A percentile compares a stretch with the other conserved stretches of the same genome.
phyloP scores from a whole-genome alignment of 2,797 vertebrate genomes.

The Serranus cabrilla region DNA sequence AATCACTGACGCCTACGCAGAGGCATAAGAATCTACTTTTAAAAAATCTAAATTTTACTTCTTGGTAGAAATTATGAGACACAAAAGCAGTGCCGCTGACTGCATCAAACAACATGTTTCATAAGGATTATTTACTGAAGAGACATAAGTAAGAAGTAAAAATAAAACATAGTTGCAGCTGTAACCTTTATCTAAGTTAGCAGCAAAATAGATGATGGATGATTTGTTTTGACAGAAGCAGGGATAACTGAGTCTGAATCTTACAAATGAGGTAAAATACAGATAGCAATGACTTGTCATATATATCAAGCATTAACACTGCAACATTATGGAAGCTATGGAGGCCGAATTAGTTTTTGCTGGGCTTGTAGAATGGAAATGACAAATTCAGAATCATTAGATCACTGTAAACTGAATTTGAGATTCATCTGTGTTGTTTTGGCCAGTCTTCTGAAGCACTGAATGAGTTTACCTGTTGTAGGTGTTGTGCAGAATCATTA shows the following conservation, averaged over 20 bases:
- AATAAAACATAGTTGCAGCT: not conserved
- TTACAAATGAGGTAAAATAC: conserved; percentile 1
- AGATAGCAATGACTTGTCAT: not conserved
- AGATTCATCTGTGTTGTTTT: not conserved
- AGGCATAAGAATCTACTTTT: too few species aligned
- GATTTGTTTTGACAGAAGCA: not conserved
- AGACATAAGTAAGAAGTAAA: not conserved
- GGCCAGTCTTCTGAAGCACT: not conserved
- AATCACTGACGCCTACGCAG: too few species aligned
- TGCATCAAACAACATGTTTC: not conserved
- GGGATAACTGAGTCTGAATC: not conserved
- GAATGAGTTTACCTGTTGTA: not conserved
- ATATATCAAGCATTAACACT: not conserved
- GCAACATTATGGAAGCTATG: not conserved
- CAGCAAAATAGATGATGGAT: not conserved
- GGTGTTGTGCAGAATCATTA: not conserved
- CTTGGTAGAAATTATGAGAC: not conserved
- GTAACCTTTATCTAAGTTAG: not conserved
- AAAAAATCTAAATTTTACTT: too few species aligned
- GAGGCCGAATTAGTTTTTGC: not conserved
- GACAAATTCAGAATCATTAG: not conserved
- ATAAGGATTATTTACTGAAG: not conserved
- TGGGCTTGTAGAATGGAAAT: not conserved
- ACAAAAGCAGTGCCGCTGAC: not conserved
- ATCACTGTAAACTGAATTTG: not conserved